Conservation (phyloP, 2,888 invertebrate genomes). For the Diplolepis rosae region DNA sequence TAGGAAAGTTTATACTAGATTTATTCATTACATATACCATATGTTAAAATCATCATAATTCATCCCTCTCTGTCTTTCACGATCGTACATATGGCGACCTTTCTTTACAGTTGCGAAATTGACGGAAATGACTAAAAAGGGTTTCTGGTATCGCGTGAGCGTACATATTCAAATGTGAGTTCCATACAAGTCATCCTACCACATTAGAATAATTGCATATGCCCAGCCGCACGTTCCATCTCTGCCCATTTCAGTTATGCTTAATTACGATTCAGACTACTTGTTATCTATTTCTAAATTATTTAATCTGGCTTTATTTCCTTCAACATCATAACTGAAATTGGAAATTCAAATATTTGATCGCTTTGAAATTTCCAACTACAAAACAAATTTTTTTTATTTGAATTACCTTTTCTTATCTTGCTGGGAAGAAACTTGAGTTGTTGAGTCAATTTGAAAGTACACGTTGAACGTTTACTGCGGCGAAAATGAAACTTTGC, state of each 20-base stretch:
- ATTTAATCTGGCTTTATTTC: background rate
- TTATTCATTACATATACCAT: background rate
- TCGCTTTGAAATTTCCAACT: too few species aligned
- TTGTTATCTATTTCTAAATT: background rate
- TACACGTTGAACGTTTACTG: background rate
- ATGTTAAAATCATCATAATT: conserved; percentile 28
- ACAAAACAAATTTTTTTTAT: too few species aligned
- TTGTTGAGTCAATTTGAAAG: background rate
- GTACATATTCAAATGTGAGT: conserved; percentile 54
- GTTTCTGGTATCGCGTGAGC: conserved; percentile 52
- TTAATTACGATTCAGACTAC: conserved; percentile 12
- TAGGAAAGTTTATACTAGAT: background rate
- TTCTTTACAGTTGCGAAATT: conserved; percentile 45
- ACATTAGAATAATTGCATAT: conserved; percentile 66
- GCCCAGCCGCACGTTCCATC: conserved; percentile 56
- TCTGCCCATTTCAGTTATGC: conserved; percentile 31
- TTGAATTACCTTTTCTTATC: too few species aligned
- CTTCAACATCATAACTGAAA: background rate
- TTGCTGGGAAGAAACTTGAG: background rate
- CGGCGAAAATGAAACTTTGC: background rate
- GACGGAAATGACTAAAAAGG: conserved; percentile 47
- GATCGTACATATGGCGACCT: conserved; percentile 40
- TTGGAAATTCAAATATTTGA: too few species aligned
- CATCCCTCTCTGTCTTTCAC: conserved; percentile 30
- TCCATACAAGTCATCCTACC: conserved; percentile 48